Conservation (phyloP, 2,888 invertebrate genomes). For the Ormia ochracea region DNA sequence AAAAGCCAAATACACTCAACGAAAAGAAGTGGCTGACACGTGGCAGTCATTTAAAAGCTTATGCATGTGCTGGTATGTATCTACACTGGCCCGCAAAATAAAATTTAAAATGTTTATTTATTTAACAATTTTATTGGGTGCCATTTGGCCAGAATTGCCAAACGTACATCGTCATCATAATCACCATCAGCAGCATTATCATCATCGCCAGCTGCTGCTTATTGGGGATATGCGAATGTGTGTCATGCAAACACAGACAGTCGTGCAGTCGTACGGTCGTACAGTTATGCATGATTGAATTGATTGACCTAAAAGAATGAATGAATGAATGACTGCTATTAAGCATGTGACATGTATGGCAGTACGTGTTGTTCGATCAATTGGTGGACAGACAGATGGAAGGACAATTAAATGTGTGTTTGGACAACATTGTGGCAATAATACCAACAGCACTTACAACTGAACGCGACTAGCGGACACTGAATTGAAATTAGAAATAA, state of each 20-base stretch:
- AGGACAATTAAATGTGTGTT: conserved; percentile 11
- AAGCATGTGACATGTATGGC: conserved; percentile 51
- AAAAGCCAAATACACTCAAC: too few species aligned
- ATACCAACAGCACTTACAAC: conserved; percentile 4
- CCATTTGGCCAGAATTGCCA: background rate
- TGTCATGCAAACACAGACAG: conserved; percentile 23
- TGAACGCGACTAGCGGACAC: conserved; percentile 11
- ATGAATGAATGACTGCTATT: conserved; percentile 42
- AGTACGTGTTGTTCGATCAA: conserved; percentile 45
- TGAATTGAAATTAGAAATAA: conserved; percentile 23
- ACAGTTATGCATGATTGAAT: conserved; percentile 50
- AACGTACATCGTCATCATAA: background rate
- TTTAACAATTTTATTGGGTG: background rate
- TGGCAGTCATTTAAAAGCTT: too few species aligned
- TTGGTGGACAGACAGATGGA: conserved; percentile 3
- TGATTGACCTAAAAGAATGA: conserved; percentile 57
- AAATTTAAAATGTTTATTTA: conserved; percentile 16
- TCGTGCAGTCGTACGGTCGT: conserved; percentile 17
- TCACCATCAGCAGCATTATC: background rate
- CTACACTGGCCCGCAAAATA: background rate
- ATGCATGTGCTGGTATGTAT: background rate
- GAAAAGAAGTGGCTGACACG: too few species aligned
- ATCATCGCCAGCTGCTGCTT: background rate
- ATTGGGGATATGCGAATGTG: background rate
- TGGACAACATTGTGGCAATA: background rate